Evolutionary conservation across 2,797 vertebrate species (phyloP).

Genomic region (Artibeus lituratus): DNA sequence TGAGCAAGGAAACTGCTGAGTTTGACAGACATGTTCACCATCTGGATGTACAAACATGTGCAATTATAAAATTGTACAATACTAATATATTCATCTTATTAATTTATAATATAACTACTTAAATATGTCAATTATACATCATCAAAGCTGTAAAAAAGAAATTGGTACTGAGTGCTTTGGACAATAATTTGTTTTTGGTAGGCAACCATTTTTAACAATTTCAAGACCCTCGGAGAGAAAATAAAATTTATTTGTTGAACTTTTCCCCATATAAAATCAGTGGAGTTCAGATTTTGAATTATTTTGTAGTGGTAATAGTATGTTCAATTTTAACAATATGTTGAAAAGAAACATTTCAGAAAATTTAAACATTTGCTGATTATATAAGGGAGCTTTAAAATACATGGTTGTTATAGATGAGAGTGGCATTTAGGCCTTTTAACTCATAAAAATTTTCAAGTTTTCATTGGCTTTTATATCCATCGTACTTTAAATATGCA

Average conservation of each 20-base stretch:
- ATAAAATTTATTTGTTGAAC: neutral
- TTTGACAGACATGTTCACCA: neutral
- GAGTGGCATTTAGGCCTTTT: neutral
- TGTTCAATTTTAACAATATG: neutral
- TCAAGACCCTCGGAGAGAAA: neutral
- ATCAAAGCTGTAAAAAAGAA: neutral
- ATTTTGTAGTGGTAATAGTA: neutral
- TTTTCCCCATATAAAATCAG: neutral
- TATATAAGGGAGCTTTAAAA: conserved; percentile 31
- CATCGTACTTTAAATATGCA: neutral
- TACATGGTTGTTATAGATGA: neutral
- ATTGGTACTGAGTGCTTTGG: neutral
- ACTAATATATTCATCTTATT: neutral
- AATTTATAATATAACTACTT: neutral
- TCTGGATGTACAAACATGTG: neutral
- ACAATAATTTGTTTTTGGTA: neutral
- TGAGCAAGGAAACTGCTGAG: neutral
- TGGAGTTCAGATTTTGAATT: neutral
- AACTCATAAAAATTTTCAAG: neutral
- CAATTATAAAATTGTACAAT: neutral
- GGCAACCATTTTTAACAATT: neutral
- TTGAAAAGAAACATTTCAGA: neutral
- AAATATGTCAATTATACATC: neutral
- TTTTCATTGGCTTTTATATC: conserved; percentile 13
- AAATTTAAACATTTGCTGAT: neutral